Base-by-base conservation (phyloP, 2,888 invertebrate genomes). In the Rosalia funebris region DNA sequence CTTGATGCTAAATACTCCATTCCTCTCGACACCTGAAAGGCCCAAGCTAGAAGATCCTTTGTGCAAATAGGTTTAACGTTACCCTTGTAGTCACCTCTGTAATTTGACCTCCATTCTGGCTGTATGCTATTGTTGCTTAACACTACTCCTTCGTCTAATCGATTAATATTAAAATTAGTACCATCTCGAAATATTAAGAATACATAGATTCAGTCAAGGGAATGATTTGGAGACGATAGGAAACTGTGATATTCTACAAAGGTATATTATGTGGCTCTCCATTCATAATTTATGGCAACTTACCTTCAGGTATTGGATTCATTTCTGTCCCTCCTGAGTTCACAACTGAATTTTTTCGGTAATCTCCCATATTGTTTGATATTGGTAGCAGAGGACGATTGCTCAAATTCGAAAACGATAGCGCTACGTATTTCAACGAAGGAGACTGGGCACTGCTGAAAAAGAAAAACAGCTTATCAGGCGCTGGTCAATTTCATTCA, bases 1-100 rank as follows among this genome's bases (percentile, higher is more conserved):
- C 93, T 88, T 15, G 91, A 91, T 1, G 94, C 90, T 9, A 97
- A 85, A 78, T 97, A 97, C 70, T 96, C 95, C 96, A 98, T 97
- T 48, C 97, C 97, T 36, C 95, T 85, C 0, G 96, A 93, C 1
- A 96, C 92, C 83, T 98, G 97, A 81, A 93, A 97, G 0, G 93
- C 89, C 93, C 93, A 97, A 48, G 92, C 91, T 10, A 96, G 83
- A 3, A 98, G 83, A 79, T 96, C 95, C 47, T 91, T 89, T 0
- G 95, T 95, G 55, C 87, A 89, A 17, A 94, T 87, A 0, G 92
- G 89, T 42, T 87, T 83, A 0, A 89, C 86, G 56, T 85, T 86
- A 58, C 88, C 89, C 71, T 86, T 87, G 77, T 90, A 91, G 78
- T 93, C 93, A 5, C 91, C 89, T 60, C 86, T 87, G 74, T 93